Evolutionary conservation across 1,140 invertebrate species (phyloP), one percentile per base, ranked within the genome.

Genomic region (Polyergus mexicanus): DNA sequence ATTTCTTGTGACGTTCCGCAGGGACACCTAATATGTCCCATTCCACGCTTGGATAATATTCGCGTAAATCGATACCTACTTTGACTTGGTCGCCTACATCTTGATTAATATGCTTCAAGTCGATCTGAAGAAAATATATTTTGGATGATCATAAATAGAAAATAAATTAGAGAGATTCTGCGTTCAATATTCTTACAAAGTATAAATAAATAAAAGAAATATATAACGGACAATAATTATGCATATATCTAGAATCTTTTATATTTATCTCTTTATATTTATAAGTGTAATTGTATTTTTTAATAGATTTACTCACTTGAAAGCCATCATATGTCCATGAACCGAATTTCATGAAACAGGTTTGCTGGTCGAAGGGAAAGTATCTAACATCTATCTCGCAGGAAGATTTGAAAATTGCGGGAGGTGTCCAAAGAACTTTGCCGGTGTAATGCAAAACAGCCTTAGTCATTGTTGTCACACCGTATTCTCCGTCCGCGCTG

Each of bases 301-400:
- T 5, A 77, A 51, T 38, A 13, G 4, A 41, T 62, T 71, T 47
- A 65, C 22, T 78, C 66, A 99, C 97, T 96, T 98, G 98, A 94
- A 98, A 97, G 63, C 98, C 98, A 92, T 99, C 99, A 94, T 99
- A 99, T 2, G 98, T 99, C 99, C 99, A 99, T 0, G 98, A 99
- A 5, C 99, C 99, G 92, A 99, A 99, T 89, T 99, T 99, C 97
- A 99, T 98, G 94, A 98, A 98, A 94, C 98, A 99, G 0, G 98
- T 98, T 94, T 99, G 99, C 92, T 99, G 98, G 95, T 99, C 99
- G 93, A 99, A 99, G 1, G 99, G 99, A 95, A 99, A 99, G 94
- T 99, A 98, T 65, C 98, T 96, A 1, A 99, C 98, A 94, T 99
- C 98, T 81, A 99, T 99, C 95, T 99, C 98, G 92, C 99, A 99